Percentiles rank a stretch among this genome's conserved stretches.
These are phyloP conservation scores for Potamarius usumacintae DNA, from an alignment of 2,113 vertebrate genomes.

Conservation along the genomic window DNA sequence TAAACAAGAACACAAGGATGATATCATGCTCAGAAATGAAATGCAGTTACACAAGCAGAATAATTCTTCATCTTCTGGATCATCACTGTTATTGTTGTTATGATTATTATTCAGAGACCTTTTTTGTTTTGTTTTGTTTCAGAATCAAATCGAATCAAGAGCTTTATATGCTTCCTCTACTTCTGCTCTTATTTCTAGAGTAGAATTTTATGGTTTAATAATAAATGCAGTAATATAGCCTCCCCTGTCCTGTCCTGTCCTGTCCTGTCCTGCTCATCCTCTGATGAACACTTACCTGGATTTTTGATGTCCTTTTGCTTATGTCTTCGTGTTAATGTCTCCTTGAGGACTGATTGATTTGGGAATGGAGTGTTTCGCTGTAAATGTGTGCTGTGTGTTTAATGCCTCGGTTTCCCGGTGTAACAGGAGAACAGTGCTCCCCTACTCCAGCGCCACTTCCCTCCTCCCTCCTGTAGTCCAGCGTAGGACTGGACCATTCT, in stretches of 20 bases:
- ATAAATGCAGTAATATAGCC: background rate
- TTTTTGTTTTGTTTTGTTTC: background rate
- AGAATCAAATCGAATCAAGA: background rate
- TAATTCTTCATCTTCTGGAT: background rate
- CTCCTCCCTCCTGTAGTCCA: constrained; percentile 18
- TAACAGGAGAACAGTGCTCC: constrained; percentile 42
- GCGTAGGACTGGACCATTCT: constrained; percentile 39
- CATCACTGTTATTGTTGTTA: background rate
- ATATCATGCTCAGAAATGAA: background rate
- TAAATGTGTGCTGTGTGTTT: constrained; percentile 16
- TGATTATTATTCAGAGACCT: background rate
- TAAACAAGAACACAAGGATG: background rate
- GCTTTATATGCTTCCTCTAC: background rate
- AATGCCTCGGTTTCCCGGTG: constrained; percentile 39
- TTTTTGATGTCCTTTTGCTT: background rate
- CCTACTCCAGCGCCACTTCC: constrained; percentile 42
- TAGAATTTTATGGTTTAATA: no score
- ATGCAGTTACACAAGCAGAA: background rate
- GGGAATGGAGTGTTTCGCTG: background rate
- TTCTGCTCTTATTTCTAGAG: background rate
- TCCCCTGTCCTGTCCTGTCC: no score
- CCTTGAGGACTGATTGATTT: no score
- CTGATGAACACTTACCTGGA: background rate
- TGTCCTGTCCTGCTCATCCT: background rate
- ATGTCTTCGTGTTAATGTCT: background rate